Base-by-base conservation (phyloP, 37 sponge, comb jelly and placozoan species). In the Theonella swinhoei region DNA sequence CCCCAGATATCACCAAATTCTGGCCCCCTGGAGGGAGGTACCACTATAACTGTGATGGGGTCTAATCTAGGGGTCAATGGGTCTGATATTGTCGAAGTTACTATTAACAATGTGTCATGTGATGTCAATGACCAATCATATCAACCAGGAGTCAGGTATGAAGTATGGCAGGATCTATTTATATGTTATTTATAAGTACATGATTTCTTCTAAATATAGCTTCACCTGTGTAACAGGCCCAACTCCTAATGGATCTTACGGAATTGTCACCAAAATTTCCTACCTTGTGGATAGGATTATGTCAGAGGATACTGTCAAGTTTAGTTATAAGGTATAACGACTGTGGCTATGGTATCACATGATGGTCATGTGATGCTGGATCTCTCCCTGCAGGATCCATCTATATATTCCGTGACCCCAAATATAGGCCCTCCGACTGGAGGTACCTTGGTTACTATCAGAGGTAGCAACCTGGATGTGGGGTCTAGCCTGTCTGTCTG, bases 11-110 rank as follows among this genome's bases (percentile, higher is more conserved):
- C 70, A 22, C 96, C 96, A 33, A 78, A 14, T 19, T 69, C 82
- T 78, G 94, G 94, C 34, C 94, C 97, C 14, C 47, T 80, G 75
- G 64, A 54, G 4, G 97, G 97, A 20, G 94, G 97, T 28, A 96
- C 97, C 19, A 54, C 31, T 11, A 33, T 90, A 37, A 90, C 91
- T 5, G 88, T 96, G 59, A 71, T n/a, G 25, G 97, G 97, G 19
- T 59, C 68, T 5, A 93, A 96, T 66, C 88, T 96, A 19, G 97
- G 94, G 39, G 88, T 77, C 1, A 34, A 71, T 8, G 54, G 75
- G 35, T 32, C 62, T 22, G 84, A 93, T 31, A 88, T 90, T 32
- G 68, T 39, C 38, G 72, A 38, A 32, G 82, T 96, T 29, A 72
- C 64, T 31, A 75, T 95, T 1, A 90, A 69, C 2, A 85, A 64